phyloP scores from a whole-genome alignment of 23 tunicate species.

The Styela plicata region DNA sequence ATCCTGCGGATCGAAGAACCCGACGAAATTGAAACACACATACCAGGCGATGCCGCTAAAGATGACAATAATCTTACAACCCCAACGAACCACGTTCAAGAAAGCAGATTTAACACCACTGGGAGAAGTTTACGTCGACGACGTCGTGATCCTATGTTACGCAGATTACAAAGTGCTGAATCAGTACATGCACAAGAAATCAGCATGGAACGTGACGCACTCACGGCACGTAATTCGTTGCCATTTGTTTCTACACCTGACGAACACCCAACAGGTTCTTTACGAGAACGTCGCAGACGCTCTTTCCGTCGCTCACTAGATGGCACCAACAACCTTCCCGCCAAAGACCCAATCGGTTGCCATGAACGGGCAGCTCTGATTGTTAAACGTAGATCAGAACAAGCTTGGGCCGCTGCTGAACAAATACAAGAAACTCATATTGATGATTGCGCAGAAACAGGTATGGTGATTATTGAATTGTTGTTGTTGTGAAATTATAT shows the following conservation, averaged over 20 bases:
- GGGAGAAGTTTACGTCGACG: slow-evolving; percentile 23
- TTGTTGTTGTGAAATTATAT: too few species aligned
- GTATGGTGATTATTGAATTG: too few species aligned
- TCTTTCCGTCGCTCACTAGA: slow-evolving; percentile 20
- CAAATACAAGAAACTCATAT: background rate
- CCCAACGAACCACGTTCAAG: too few species aligned
- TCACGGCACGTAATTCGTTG: background rate
- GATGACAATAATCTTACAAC: background rate
- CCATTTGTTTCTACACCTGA: background rate
- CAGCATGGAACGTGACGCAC: slow-evolving; percentile 13
- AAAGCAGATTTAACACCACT: background rate
- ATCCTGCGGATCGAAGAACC: slow-evolving; percentile 23
- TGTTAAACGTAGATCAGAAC: slow-evolving; percentile 2
- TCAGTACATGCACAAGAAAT: slow-evolving; percentile 11
- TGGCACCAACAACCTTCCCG: slow-evolving; percentile 4
- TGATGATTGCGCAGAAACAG: background rate
- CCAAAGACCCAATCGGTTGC: background rate
- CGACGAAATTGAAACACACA: slow-evolving; percentile 10
- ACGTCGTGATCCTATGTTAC: slow-evolving; percentile 20
- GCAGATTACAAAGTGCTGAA: slow-evolving; percentile 23
- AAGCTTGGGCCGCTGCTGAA: background rate
- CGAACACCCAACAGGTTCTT: background rate
- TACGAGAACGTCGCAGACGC: slow-evolving; percentile 17
- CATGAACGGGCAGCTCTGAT: background rate
- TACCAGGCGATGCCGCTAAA: background rate